A percentile compares a stretch with the other conserved stretches of the same genome.
Evolutionary conservation across 2,888 invertebrate genomes (phyloP).

Genomic region (Polydesmus complanatus): DNA sequence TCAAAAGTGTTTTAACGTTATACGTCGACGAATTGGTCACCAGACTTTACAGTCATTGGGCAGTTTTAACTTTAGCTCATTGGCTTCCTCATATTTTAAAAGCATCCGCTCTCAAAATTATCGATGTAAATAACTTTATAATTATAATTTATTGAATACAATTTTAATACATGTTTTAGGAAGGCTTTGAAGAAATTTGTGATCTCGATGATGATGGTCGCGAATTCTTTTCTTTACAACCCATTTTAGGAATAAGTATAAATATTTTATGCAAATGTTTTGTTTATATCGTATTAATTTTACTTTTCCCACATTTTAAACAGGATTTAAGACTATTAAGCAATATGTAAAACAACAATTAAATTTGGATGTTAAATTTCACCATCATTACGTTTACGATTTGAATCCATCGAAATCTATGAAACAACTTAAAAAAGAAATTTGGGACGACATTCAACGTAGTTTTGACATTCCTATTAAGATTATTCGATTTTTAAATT

Average conservation of each 20-base stretch:
- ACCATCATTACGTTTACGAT: conserved; percentile 5
- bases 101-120: neutral
- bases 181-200: conserved; percentile 3
- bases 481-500: neutral
- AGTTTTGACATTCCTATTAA: neutral
- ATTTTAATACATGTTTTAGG: neutral
- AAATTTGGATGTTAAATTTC: conserved; percentile 6
- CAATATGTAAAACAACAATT: conserved; percentile 1
- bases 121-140: no score
- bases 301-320: no score
- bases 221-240: neutral
- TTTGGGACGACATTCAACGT: neutral
- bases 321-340: no score
- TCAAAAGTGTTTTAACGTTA: neutral
- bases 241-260: neutral
- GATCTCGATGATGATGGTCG: conserved; percentile 6
- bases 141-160: no score
- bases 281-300: neutral
- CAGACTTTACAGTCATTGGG: conserved; percentile 3
- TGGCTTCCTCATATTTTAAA: conserved; percentile 4
- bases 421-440: neutral
- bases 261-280: neutral
- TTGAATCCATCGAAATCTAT: conserved; percentile 6
- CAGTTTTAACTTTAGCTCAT: neutral
- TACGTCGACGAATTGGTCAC: neutral